These are phyloP conservation scores for Hedychridium roseum DNA, from an alignment of 2,888 invertebrate species.

Conservation along the genomic window DNA sequence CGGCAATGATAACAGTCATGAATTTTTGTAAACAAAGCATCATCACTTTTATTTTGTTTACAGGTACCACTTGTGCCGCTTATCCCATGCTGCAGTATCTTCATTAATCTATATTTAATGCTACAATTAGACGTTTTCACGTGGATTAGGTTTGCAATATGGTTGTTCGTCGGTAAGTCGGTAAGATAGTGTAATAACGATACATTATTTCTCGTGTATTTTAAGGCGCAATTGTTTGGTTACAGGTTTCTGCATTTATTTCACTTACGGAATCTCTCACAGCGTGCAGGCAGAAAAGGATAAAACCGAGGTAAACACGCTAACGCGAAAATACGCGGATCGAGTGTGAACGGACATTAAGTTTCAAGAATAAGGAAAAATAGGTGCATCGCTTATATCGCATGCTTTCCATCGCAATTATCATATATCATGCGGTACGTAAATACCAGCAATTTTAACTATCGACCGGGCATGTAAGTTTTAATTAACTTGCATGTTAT, in stretches of 20 bases:
- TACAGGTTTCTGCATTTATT: constrained; percentile 85
- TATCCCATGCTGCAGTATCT: constrained; percentile 83
- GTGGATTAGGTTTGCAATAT: constrained; percentile 87
- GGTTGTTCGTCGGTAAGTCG: constrained; percentile 79
- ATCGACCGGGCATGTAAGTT: no score
- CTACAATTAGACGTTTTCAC: constrained; percentile 84
- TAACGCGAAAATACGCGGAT: constrained; percentile 41
- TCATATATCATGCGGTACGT: no score
- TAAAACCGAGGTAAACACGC: constrained; percentile 36
- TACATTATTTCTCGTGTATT: background rate
- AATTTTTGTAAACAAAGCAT: constrained; percentile 4
- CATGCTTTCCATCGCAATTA: no score
- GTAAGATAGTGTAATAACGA: constrained; percentile 3
- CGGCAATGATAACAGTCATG: background rate
- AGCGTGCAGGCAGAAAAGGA: constrained; percentile 71
- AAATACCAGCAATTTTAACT: no score
- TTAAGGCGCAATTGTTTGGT: constrained; percentile 21
- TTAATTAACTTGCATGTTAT: no score
- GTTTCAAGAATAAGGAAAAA: no score
- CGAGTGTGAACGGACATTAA: constrained; percentile 37
- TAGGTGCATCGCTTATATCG: no score
- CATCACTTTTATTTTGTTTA: background rate
- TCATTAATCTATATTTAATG: constrained; percentile 92
- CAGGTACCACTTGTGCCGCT: constrained; percentile 88
- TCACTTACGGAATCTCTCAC: constrained; percentile 82